A percentile compares a stretch with the other conserved stretches of the same genome.
phyloP scores from a whole-genome alignment of 2,888 invertebrate genomes.

The Lumbricus terrestris region DNA sequence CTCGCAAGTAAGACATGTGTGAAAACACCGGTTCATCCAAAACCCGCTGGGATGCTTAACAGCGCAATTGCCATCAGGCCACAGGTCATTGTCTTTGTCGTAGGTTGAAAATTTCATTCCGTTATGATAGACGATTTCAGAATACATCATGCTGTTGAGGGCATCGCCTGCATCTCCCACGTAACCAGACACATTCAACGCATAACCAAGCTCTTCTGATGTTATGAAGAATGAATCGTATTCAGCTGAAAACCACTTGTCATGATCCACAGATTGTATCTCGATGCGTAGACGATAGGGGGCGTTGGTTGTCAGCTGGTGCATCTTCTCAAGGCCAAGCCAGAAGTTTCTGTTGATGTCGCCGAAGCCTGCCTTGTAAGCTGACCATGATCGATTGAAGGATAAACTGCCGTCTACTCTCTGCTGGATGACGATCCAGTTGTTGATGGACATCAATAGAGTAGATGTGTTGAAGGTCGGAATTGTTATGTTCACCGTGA shows the following conservation, averaged over 20 bases:
- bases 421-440: conserved; percentile 24
- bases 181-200: background rate
- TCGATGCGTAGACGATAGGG: background rate
- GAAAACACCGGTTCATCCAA: too few species aligned
- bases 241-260: background rate
- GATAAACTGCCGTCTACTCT: conserved; percentile 16
- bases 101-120: conserved; percentile 10
- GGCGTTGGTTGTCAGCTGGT: conserved; percentile 6
- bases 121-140: background rate
- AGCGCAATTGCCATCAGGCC: too few species aligned
- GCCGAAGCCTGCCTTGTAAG: background rate
- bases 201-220: background rate
- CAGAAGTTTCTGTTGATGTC: background rate
- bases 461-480: background rate
- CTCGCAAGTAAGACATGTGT: too few species aligned
- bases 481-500: background rate
- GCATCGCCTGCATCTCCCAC: conserved; percentile 10
- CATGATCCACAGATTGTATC: background rate
- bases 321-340: background rate
- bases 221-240: background rate
- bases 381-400: conserved; percentile 18
- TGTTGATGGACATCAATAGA: conserved; percentile 14
- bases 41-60: too few species aligned
- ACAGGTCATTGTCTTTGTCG: too few species aligned
- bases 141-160: background rate